These are phyloP conservation scores for Maniola jurtina DNA, from an alignment of 1,140 invertebrate species.

Conservation along the genomic window DNA sequence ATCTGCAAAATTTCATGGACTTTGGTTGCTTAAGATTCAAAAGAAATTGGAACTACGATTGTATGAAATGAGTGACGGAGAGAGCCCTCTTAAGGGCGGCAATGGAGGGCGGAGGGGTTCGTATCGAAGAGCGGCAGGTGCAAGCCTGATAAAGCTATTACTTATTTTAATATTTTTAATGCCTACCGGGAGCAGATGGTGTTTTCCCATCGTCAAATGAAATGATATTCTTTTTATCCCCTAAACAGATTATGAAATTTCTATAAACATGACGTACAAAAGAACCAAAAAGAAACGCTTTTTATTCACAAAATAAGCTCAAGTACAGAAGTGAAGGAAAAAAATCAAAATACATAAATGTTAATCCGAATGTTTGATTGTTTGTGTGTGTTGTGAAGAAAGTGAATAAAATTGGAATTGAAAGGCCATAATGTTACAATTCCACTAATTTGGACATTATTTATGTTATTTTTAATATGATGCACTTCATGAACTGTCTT, in stretches of 20 bases:
- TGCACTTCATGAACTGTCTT: too few relatives aligned
- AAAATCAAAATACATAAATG: not conserved
- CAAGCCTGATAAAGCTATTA: slow-evolving; percentile 65
- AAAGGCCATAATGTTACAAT: too few relatives aligned
- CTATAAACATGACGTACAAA: not conserved
- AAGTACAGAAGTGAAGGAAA: not conserved
- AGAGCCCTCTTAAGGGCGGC: not conserved
- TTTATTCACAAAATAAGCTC: not conserved
- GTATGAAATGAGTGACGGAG: too few relatives aligned
- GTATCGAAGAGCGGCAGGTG: slow-evolving; percentile 51
- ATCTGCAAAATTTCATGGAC: too few relatives aligned
- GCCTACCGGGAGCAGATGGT: slow-evolving; percentile 41
- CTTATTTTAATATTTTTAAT: slow-evolving; percentile 73
- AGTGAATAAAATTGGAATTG: too few relatives aligned
- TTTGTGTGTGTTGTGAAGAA: too few relatives aligned
- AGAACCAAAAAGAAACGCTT: not conserved
- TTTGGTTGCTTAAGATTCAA: too few relatives aligned
- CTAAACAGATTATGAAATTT: slow-evolving; percentile 11
- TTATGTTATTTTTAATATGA: too few relatives aligned
- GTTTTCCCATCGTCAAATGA: slow-evolving; percentile 46
- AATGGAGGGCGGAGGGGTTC: not conserved
- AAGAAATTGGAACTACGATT: too few relatives aligned
- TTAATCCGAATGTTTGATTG: too few relatives aligned
- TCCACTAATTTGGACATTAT: too few relatives aligned
- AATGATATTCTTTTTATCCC: slow-evolving; percentile 28